phyloP scores from a whole-genome alignment of 2,797 vertebrate species.

The Chaenodraco wilsoni region DNA sequence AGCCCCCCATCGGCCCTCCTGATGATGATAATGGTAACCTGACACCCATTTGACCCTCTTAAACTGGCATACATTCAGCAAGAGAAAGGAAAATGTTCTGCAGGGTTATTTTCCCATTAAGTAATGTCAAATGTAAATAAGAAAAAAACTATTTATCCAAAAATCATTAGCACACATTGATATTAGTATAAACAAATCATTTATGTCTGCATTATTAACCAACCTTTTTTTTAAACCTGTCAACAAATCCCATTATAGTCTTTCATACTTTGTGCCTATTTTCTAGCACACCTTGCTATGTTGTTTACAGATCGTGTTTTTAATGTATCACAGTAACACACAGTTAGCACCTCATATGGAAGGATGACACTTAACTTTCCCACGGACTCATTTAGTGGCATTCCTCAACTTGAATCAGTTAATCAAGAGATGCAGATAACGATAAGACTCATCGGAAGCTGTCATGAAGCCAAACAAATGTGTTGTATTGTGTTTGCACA shows the following conservation, averaged over 20 bases:
- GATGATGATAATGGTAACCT: constrained; percentile 45
- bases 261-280: background rate
- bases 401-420: too few species aligned
- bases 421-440: background rate
- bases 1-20: constrained; percentile 40
- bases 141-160: background rate
- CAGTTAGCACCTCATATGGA: too few species aligned
- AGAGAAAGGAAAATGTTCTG: background rate
- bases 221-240: background rate
- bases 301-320: background rate
- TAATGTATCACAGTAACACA: too few species aligned
- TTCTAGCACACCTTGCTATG: background rate
- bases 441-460: constrained; percentile 6
- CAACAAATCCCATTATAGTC: background rate
- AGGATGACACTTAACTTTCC: too few species aligned
- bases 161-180: background rate
- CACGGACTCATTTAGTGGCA: too few species aligned
- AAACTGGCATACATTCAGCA: background rate
- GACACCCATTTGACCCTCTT: background rate
- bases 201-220: background rate
- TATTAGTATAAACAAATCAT: background rate
- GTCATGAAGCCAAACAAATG: constrained; percentile 4
- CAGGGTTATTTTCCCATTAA: background rate
- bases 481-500: background rate
- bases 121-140: background rate